Evolutionary conservation across 1,140 invertebrate genomes (phyloP).

Genomic region (Heliothis virescens): DNA sequence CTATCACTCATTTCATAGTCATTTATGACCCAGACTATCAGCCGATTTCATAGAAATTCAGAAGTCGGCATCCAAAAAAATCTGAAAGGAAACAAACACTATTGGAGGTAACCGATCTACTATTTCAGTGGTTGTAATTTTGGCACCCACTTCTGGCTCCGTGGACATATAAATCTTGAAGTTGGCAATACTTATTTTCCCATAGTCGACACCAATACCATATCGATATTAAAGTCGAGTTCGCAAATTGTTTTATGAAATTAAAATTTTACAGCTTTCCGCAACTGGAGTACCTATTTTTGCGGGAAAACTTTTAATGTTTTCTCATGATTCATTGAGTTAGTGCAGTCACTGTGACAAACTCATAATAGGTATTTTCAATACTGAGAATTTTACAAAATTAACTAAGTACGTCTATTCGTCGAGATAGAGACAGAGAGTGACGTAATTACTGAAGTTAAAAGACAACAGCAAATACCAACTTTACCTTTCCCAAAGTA

Average conservation of each 20-base stretch:
- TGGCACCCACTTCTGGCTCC: constrained; percentile 35
- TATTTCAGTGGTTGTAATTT: constrained; percentile 6
- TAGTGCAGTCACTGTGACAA: neutral
- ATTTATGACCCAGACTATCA: no score
- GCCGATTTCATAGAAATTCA: neutral
- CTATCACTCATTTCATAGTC: no score
- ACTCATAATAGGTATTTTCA: neutral
- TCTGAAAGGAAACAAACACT: constrained; percentile 12
- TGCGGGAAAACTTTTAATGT: constrained; percentile 25
- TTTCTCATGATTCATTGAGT: neutral
- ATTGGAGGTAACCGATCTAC: neutral
- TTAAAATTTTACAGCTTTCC: constrained; percentile 27
- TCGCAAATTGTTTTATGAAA: constrained; percentile 28
- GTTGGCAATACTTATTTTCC: constrained; percentile 38
- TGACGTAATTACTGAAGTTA: no score
- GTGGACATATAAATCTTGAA: constrained; percentile 23
- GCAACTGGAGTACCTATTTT: constrained; percentile 5
- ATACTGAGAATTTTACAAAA: no score
- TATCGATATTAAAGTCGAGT: constrained; percentile 36
- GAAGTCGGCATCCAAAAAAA: constrained; percentile 1
- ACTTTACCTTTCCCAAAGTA: no score
- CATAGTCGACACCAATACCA: constrained; percentile 26
- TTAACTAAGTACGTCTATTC: no score
- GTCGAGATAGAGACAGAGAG: no score
- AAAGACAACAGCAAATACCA: no score